Conservation (phyloP, 1,140 invertebrate genomes). For the Zaprionus nigranus region DNA sequence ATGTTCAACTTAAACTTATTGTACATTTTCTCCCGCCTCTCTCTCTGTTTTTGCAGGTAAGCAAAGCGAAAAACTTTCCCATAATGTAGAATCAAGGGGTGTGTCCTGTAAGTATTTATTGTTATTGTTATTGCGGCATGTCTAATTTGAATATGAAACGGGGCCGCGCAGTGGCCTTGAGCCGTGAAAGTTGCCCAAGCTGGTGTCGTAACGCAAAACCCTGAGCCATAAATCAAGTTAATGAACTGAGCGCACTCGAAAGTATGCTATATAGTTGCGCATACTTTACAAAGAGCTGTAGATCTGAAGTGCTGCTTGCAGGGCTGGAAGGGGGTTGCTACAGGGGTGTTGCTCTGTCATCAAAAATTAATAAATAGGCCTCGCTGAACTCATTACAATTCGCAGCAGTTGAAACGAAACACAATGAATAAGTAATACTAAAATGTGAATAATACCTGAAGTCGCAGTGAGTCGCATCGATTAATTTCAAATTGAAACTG, state of each 20-base stretch:
- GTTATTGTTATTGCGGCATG: neutral
- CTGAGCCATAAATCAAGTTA: constrained; percentile 46
- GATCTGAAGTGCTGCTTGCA: constrained; percentile 34
- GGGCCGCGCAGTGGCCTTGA: neutral
- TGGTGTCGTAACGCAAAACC: constrained; percentile 14
- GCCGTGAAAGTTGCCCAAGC: constrained; percentile 7
- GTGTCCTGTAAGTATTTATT: constrained; percentile 31
- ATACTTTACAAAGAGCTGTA: constrained; percentile 21
- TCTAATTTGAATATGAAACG: constrained; percentile 22
- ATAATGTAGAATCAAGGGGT: constrained; percentile 11
- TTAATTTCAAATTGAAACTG: constrained; percentile 9
- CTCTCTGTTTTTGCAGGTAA: neutral
- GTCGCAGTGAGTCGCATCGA: constrained; percentile 41
- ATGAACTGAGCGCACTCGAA: constrained; percentile 25
- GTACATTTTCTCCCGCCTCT: neutral
- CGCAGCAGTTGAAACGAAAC: neutral
- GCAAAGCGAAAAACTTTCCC: neutral
- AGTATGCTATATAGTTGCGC: constrained; percentile 23
- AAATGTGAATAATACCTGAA: constrained; percentile 34
- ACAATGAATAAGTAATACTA: constrained; percentile 59
- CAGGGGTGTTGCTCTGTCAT: constrained; percentile 42
- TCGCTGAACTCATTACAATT: constrained; percentile 43
- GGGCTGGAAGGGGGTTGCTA: constrained; percentile 5
- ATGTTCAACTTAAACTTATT: neutral
- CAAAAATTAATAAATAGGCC: constrained; percentile 64